phyloP scores from a whole-genome alignment of 2,888 invertebrate genomes.

The Notodonta dromedarius region DNA sequence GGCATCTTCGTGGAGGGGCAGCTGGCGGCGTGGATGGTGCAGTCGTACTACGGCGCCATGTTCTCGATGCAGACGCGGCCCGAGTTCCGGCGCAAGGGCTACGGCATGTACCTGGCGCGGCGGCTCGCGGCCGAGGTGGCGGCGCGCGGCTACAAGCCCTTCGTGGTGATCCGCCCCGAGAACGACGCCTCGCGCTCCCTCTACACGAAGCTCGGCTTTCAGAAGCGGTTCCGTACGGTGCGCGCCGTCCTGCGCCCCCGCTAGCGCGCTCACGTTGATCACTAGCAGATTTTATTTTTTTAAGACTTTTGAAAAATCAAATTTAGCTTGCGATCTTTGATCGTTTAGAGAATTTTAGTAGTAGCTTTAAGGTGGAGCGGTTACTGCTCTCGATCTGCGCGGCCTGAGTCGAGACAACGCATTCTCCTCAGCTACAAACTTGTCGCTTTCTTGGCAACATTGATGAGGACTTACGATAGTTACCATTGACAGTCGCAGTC shows the following conservation, averaged over 20 bases:
- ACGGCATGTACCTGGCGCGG: constrained; percentile 89
- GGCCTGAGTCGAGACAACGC: constrained; percentile 34
- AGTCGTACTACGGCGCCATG: constrained; percentile 96
- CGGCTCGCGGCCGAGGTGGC: constrained; percentile 87
- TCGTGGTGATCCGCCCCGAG: constrained; percentile 93
- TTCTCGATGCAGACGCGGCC: constrained; percentile 95
- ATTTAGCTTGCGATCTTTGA: constrained; percentile 82
- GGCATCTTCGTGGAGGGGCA: constrained; percentile 91
- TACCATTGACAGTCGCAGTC: no score
- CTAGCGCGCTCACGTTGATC: constrained; percentile 70
- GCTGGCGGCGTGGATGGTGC: constrained; percentile 95
- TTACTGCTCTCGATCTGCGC: constrained; percentile 72
- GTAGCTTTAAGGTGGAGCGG: constrained; percentile 80
- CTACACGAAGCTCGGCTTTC: constrained; percentile 93
- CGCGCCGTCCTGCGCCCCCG: constrained; percentile 89
- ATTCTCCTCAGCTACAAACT: not conserved
- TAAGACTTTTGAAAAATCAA: constrained; percentile 81
- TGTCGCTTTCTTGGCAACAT: not conserved
- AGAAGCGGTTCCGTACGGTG: constrained; percentile 91
- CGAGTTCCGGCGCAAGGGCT: constrained; percentile 89
- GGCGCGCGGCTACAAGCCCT: constrained; percentile 91
- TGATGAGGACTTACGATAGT: not conserved
- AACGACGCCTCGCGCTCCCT: constrained; percentile 94
- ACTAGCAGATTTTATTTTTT: constrained; percentile 84
- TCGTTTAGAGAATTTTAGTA: constrained; percentile 80